Conservation (phyloP, 2,888 invertebrate species). For the Oligia fasciuncula region DNA sequence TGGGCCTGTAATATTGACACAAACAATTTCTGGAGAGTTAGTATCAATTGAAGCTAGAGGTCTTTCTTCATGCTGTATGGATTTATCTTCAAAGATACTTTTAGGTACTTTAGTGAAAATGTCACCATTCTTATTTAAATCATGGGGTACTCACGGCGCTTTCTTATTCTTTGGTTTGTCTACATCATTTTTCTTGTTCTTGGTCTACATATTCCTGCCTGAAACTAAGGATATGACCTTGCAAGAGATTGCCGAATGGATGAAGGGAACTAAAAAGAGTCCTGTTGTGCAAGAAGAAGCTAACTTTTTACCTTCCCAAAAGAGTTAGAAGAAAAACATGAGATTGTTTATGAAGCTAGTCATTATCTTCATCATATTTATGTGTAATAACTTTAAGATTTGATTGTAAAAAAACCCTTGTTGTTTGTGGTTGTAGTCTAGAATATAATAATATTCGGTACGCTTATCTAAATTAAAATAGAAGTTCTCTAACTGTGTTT, state of each 20-base stretch:
- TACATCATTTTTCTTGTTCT: conserved; percentile 54
- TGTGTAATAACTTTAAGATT: neutral
- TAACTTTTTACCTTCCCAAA: conserved; percentile 32
- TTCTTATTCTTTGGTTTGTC: conserved; percentile 68
- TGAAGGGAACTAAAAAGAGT: conserved; percentile 43
- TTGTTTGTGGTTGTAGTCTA: neutral
- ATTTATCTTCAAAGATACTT: conserved; percentile 54
- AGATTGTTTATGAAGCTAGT: conserved; percentile 29
- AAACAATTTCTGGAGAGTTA: conserved; percentile 67
- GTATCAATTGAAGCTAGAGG: conserved; percentile 63
- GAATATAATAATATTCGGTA: neutral
- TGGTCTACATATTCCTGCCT: conserved; percentile 68
- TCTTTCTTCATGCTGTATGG: conserved; percentile 55
- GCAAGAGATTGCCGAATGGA: conserved; percentile 51
- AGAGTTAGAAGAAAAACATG: conserved; percentile 2
- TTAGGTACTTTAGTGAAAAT: conserved; percentile 66
- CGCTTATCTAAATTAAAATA: neutral
- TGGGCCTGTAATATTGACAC: conserved; percentile 71
- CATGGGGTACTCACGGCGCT: conserved; percentile 64
- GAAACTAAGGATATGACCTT: conserved; percentile 67
- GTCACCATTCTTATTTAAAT: conserved; percentile 65
- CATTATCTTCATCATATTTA: conserved; percentile 5
- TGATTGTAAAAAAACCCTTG: neutral
- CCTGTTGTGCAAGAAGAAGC: conserved; percentile 26
- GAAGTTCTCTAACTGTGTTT: neutral